These are phyloP conservation scores for Eleginops maclovinus DNA, from an alignment of 2,113 vertebrate species.

Conservation along the genomic window DNA sequence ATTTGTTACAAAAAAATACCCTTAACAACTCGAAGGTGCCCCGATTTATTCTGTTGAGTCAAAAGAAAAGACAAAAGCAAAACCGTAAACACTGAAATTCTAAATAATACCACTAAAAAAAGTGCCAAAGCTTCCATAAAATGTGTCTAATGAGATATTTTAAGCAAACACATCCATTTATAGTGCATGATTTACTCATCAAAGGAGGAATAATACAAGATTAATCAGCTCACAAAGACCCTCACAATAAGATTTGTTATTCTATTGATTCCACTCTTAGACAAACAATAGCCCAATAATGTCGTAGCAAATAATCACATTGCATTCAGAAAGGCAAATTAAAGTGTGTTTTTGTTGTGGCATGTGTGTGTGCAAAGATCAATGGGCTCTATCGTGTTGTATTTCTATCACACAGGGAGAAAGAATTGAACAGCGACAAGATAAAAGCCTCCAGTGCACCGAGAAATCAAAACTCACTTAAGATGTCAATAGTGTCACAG, in stretches of 20 bases:
- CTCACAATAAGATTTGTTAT: conserved; percentile 10
- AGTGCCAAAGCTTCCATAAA: no score
- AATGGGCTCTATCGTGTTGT: conserved; percentile 56
- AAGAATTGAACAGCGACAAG: conserved; percentile 59
- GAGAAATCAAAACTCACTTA: conserved; percentile 78
- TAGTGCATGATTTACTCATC: no score
- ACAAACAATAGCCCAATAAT: conserved; percentile 41
- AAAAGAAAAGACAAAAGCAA: no score
- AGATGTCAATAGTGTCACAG: conserved; percentile 82
- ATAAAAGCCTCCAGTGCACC: conserved; percentile 73
- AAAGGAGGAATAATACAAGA: no score
- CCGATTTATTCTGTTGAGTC: no score
- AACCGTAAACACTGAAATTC: no score
- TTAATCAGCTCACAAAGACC: not conserved
- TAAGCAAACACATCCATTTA: no score
- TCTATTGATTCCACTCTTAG: conserved; percentile 40
- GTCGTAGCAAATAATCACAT: conserved; percentile 61
- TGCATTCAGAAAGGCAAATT: conserved; percentile 57
- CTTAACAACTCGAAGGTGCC: no score
- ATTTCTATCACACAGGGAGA: conserved; percentile 57
- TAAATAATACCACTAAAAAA: no score
- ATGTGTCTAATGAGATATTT: no score
- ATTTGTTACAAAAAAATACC: no score
- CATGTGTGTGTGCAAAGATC: conserved; percentile 41
- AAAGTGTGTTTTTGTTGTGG: conserved; percentile 27